Evolutionary conservation across 2,797 vertebrate species (phyloP).

Genomic region (Lophotriccus pileatus): DNA sequence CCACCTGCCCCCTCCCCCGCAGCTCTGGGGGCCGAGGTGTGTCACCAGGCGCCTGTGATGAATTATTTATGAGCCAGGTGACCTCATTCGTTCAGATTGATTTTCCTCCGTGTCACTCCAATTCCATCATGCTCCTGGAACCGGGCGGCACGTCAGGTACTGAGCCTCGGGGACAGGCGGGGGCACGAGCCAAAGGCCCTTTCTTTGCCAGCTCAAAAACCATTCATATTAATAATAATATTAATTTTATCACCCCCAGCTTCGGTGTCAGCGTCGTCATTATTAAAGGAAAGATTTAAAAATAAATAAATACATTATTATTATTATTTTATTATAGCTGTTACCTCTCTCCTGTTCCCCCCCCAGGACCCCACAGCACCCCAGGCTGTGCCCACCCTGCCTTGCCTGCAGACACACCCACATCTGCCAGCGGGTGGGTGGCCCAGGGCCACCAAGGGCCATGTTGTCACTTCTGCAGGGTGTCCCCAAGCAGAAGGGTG

Average conservation of each 20-base stretch:
- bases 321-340: rapidly evolving
- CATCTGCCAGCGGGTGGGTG: not conserved
- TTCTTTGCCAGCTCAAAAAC: not conserved
- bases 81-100: constrained; percentile 71
- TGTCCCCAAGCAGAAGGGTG: not conserved
- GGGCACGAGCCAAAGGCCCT: not conserved
- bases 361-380: no score
- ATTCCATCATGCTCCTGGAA: not conserved
- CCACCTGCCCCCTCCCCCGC: not conserved
- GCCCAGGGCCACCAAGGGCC: not conserved
- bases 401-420: not conserved
- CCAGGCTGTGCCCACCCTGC: not conserved
- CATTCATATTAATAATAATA: not conserved
- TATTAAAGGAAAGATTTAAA: not conserved
- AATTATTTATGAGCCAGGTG: constrained; percentile 56
- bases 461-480: not conserved
- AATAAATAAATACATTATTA: not conserved
- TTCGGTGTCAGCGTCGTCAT: rapidly evolving
- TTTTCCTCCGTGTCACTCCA: constrained; percentile 57
- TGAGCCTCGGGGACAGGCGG: rapidly evolving
- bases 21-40: not conserved
- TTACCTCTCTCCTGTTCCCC: not conserved
- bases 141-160: not conserved
- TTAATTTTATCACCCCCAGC: not conserved
- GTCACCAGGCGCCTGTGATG: not conserved